Evolutionary conservation across 2,797 vertebrate species (phyloP), one percentile per base, ranked within the genome.

Genomic region (Huso huso): DNA sequence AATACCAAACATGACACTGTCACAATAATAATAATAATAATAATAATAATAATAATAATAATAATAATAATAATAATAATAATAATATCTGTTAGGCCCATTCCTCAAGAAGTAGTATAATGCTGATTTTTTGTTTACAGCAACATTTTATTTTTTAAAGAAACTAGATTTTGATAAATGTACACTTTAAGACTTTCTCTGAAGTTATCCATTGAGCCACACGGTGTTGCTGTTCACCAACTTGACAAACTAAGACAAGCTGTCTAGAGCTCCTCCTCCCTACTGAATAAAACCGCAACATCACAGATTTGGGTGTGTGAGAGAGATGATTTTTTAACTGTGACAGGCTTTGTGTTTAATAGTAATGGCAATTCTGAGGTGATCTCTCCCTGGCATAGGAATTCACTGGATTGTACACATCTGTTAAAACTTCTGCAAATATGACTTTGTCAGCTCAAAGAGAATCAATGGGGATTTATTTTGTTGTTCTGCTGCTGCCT

Each of bases 331-430:
- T 18, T 18, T 2, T 18, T 18, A 18, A 18, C 18, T 18, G 18
- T 37, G 37, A 37, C 3, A 11, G 12, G 7, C 7, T n/a, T n/a
- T 58, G 10, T 7, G 3, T 11, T 11, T 11, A 1, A 0, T 13
- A 13, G 8, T n/a, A 61, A 65, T 62, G 65, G 74, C 37, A 70
- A 68, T 67, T 61, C 52, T 18, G 68, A 76, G 72, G 18, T 69
- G 57, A 49, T 51, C 7, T 61, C 4, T 37, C 37, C 37, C 37
- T 37, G 37, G 37, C 37, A 37, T 37, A 37, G 37, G 37, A 37
- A 37, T 37, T 1, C 37, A 37, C 37, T 37, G 37, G 37, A 37
- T 37, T 37, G 37, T 37, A 37, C 0, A 37, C 5, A 37, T 37
- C 37, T 37, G 37, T 37, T 0, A 37, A 37, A 5, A 37, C 37